phyloP scores from a whole-genome alignment of 1,140 invertebrate genomes.

The Leptinotarsa texana region DNA sequence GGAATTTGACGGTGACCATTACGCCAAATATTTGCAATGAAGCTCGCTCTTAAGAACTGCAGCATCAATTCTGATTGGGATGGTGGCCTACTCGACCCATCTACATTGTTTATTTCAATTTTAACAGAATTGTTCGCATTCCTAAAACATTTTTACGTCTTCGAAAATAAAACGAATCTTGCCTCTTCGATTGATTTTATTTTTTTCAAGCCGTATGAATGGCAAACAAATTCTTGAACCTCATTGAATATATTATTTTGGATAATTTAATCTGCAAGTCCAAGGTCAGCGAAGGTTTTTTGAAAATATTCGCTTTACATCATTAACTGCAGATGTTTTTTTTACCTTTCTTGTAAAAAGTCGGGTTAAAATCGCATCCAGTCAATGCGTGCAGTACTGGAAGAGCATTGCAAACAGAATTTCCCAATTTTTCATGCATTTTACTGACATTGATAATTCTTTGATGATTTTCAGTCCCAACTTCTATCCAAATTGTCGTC shows the following conservation, averaged over 20 bases:
- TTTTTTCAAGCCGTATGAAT: no score
- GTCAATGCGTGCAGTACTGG: conserved; percentile 18
- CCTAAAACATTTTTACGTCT: conserved; percentile 25
- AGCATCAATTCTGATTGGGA: conserved; percentile 28
- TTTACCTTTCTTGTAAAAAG: conserved; percentile 23
- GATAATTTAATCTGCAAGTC: neutral
- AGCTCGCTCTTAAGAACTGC: conserved; percentile 28
- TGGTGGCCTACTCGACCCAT: conserved; percentile 18
- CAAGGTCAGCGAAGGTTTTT: conserved; percentile 11
- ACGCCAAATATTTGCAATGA: conserved; percentile 27
- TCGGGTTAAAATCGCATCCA: conserved; percentile 15
- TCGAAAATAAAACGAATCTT: conserved; percentile 13
- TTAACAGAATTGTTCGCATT: conserved; percentile 15
- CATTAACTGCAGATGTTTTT: conserved; percentile 11
- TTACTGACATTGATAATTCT: no score
- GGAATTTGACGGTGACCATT: conserved; percentile 8
- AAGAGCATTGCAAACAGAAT: conserved; percentile 11
- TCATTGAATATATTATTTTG: neutral
- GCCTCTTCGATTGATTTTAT: no score
- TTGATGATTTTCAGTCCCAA: neutral
- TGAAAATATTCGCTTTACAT: conserved; percentile 7
- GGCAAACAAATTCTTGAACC: neutral
- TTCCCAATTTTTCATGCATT: neutral
- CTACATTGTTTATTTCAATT: conserved; percentile 21
- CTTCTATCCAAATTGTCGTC: conserved; percentile 30